Evolutionary conservation across 1,140 invertebrate species (phyloP).

Genomic region (Pseudomyrmex dendroicus): DNA sequence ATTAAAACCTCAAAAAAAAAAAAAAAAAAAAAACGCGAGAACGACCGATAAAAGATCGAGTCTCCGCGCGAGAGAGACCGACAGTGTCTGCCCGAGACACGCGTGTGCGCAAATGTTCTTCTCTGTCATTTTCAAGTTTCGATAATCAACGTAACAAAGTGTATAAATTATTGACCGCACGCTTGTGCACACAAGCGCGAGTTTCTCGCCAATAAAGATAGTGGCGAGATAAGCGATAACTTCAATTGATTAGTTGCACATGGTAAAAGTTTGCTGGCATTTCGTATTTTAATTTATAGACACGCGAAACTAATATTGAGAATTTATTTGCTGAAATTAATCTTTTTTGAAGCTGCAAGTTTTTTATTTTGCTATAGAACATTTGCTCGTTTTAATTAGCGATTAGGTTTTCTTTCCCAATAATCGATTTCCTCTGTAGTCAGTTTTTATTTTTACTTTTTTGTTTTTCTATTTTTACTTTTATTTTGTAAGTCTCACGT

Average conservation of each 20-base stretch:
- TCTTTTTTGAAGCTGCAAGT: no score
- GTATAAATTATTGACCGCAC: conserved; percentile 6
- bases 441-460: no score
- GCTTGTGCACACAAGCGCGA: neutral
- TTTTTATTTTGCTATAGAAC: no score
- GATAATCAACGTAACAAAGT: conserved; percentile 22
- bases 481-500: no score
- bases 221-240: neutral
- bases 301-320: conserved; percentile 20
- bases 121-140: conserved; percentile 42
- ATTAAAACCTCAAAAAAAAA: conserved; percentile 51
- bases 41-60: neutral
- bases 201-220: neutral
- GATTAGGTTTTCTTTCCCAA: no score
- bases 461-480: no score
- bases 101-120: conserved; percentile 1
- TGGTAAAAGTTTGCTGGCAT: no score
- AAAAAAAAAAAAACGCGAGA: neutral
- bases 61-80: neutral
- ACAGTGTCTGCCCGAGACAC: neutral
- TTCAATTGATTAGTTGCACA: conserved; percentile 22
- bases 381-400: no score
- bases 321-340: neutral
- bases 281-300: no score
- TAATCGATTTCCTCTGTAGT: no score